phyloP scores from a whole-genome alignment of 2,888 invertebrate genomes.

The Fragum fragum region DNA sequence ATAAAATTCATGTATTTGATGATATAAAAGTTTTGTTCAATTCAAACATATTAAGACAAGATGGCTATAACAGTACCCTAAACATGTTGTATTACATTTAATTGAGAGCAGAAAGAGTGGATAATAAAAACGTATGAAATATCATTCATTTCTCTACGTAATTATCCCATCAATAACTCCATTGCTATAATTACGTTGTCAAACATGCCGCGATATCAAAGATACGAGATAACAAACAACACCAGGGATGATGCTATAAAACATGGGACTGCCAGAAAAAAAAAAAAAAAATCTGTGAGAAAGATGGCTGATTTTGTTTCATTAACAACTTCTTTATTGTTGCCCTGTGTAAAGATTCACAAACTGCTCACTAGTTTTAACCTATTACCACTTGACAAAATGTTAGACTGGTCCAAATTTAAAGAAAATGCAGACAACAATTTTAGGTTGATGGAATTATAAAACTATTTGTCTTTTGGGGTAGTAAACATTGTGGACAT shows the following conservation, averaged over 20 bases:
- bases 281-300: not conserved
- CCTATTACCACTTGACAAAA: too few species aligned
- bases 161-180: conserved; percentile 26
- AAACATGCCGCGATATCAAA: conserved; percentile 24
- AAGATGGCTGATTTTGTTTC: not conserved
- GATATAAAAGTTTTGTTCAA: too few species aligned
- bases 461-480: too few species aligned
- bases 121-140: conserved; percentile 15
- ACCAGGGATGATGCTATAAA: not conserved
- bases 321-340: not conserved
- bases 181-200: conserved; percentile 23
- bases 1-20: too few species aligned
- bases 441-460: too few species aligned
- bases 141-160: conserved; percentile 18
- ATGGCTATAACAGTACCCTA: too few species aligned
- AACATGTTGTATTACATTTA: too few species aligned
- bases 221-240: conserved; percentile 12
- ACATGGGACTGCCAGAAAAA: not conserved
- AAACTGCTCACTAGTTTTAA: too few species aligned
- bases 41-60: too few species aligned
- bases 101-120: not conserved
- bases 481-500: too few species aligned
- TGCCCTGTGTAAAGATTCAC: not conserved
- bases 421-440: too few species aligned
- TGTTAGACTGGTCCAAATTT: too few species aligned